These are phyloP conservation scores for Gallinago undulata DNA, from an alignment of 2,113 vertebrate genomes.

Conservation along the genomic window DNA sequence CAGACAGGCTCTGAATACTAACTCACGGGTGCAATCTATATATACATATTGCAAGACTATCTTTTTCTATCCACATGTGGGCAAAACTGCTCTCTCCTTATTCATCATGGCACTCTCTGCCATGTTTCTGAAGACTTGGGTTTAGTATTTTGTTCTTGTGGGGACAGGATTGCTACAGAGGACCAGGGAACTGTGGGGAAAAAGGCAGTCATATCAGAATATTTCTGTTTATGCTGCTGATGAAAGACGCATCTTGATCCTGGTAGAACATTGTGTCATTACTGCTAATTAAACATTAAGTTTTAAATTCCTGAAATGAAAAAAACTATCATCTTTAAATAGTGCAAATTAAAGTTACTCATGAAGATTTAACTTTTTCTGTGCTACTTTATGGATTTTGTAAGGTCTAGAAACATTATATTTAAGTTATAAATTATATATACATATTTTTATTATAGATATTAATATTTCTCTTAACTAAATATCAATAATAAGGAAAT, in stretches of 20 bases:
- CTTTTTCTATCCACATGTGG: not conserved
- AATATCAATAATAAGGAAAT: not conserved
- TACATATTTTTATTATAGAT: not conserved
- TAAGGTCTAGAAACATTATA: not conserved
- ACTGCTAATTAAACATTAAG: not conserved
- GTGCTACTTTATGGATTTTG: not conserved
- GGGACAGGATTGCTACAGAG: not conserved
- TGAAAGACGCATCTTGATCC: not conserved
- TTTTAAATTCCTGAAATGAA: not conserved
- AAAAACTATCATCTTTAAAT: not conserved
- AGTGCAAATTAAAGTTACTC: not conserved
- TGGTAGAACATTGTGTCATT: not conserved
- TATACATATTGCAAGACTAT: not conserved
- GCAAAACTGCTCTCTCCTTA: not conserved
- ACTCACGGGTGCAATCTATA: not conserved
- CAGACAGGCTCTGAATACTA: conserved; percentile 24
- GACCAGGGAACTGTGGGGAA: not conserved
- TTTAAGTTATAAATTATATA: not conserved
- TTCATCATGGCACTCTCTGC: not conserved
- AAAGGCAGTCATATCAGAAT: not conserved
- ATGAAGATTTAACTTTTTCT: not conserved
- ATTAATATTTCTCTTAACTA: not conserved
- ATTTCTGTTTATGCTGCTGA: not conserved
- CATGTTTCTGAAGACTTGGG: not conserved
- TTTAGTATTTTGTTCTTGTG: not conserved